Evolutionary conservation across 2,888 invertebrate genomes (phyloP), one percentile per base, ranked within the genome.

Genomic region (Pharmacophagus antenor): DNA sequence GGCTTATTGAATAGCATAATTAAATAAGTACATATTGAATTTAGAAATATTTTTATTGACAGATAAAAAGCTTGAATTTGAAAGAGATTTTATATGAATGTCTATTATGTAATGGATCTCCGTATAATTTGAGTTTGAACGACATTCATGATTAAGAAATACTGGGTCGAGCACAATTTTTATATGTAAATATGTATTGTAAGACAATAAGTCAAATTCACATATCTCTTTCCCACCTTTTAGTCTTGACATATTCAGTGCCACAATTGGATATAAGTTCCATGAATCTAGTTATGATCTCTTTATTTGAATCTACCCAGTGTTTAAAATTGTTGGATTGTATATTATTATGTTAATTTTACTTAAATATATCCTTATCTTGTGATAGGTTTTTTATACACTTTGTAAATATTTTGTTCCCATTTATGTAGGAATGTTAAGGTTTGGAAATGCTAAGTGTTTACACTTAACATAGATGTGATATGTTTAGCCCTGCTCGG

Each of bases 241-340:
- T 76, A 53, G 73, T 71, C 67, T 70, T 71, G 76, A 72, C 72
- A 74, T 70, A 68, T 68, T 71, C 70, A 73, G 71, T 73, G 72
- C 71, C 73, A 75, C 74, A 71, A 73, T 74, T 68, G 70, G 73
- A 78, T 69, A 74, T 67, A 71, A 72, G 74, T 78, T 77, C 76
- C 82, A n/a, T 85, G 90, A 89, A 90, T 90, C 90, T 90, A 84
- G 81, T 82, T 79, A 84, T 89, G 90, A 90, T 89, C 90, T 90
- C 89, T 83, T 77, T 56, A 53, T 53, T 80, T 79, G 89, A 89
- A 89, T 89, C 89, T 89, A 75, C 88, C 89, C 88, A 89, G 89
- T 90, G 90, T 85, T 80, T 83, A 77, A 72, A 80, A 76, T 85
- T 84, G 85, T 82, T 85, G 86, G 83, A 82, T 77, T 84, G 79